Base-by-base conservation (phyloP, 2,888 invertebrate genomes). In the Cyclophora punctaria region DNA sequence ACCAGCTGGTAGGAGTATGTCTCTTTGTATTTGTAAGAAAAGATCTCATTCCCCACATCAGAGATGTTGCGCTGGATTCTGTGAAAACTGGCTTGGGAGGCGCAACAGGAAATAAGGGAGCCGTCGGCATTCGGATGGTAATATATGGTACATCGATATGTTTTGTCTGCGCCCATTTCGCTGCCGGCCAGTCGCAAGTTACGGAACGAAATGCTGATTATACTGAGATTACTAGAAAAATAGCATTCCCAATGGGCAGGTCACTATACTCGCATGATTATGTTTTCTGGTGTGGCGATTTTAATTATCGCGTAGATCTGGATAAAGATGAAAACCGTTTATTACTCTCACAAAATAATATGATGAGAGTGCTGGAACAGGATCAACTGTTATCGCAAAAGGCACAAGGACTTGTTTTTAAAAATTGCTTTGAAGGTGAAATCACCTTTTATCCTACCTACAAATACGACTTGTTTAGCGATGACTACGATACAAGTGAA, bases 261-360 rank as follows among this genome's bases (percentile, higher is more conserved):
- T 95, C 95, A 0, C 85, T 99, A 4, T 95, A 96, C 77, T 96
- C 97, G 2, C 99, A 99, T 75, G 99, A 99, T 83, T 98, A 98
- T 78, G 94, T 99, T 1, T 98, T 99, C 82, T 99, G 99, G 99
- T 97, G 98, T 78, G 99, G 99, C 0, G 99, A 99, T 86, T 99
- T 99, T 79, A 99, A 99, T 80, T 99, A 99, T 75, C 92, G 99
- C 51, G 94, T 99, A 52, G 98, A 99, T 77, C 92, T 99, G 91
- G 95, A 96, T 60, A 97, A 96, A 73, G 98, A 98, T 4, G 96
- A 97, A 74, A 94, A 98, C 56, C 96, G 97, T 71, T 93, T 95
- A 53, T 88, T 96, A 56, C 92, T 98, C 1, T 91, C 92, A 51
- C 91, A 92, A 58, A 92, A 94, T 55, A 93, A 96, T 72, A 90